Base-by-base conservation (phyloP, 2,888 invertebrate genomes). In the Cantharis flavilabris region DNA sequence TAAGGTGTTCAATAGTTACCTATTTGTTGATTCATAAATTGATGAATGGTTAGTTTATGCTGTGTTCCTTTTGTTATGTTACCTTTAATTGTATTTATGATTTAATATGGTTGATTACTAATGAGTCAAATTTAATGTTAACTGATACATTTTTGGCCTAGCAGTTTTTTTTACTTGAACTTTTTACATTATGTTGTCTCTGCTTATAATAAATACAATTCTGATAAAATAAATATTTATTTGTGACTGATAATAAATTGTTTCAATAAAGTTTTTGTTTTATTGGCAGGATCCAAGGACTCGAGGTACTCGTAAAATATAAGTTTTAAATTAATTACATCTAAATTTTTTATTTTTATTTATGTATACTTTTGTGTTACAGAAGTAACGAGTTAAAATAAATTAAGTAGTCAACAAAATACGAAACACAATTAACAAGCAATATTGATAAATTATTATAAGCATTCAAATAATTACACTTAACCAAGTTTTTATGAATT, bases 141-240 rank as follows among this genome's bases (percentile, higher is more conserved):
- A 26, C 75, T 69, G 73, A 75, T 80, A 72, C 81, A 79, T 80
- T 76, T 71, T 74, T 18, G 82, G 82, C 82, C 81, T 82, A 82
- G 73, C 71, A 78, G 80, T 80, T 80, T 80, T 74, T 16, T 79
- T 67, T 67, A 65, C 65, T 65, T 63, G 76, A 79, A 81, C 78
- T 81, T 84, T 20, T 75, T 49, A 49, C 49, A 81, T 80, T 81
- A 79, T 82, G 82, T 83, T 81, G 81, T 81, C 80, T 79, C 80
- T 79, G 83, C 82, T 84, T 84, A 75, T 81, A 78, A 81, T 82
- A 80, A 82, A 82, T 82, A 83, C 84, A 83, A 84, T 83, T 84
- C 84, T 86, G 85, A 86, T 85, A 84, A 85, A 83, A 49, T 49
- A 49, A 49, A 85, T 85, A 86, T 86, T 86, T 86, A 86, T 86